These are phyloP conservation scores for Holothuria scabra DNA, from an alignment of 53 echinoderm and acorn worm species.

Conservation along the genomic window DNA sequence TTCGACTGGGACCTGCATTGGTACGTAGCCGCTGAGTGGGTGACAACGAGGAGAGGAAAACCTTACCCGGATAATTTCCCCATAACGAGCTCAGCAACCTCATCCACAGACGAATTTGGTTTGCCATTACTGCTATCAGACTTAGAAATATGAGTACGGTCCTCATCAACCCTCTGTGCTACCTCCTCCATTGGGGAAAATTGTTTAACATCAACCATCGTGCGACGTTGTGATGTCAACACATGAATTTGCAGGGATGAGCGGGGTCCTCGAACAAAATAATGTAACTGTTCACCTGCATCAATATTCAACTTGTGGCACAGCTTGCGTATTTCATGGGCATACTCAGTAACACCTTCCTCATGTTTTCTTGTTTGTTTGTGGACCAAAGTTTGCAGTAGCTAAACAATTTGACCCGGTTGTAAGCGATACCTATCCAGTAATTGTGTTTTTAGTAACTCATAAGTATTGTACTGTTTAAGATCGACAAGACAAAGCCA, in stretches of 20 bases:
- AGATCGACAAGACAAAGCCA: slow-evolving; percentile 16
- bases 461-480: slow-evolving; percentile 2
- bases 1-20: background rate
- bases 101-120: background rate
- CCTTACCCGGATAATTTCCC: slow-evolving; percentile 22
- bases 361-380: slow-evolving; percentile 14
- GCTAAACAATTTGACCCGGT: slow-evolving; percentile 36
- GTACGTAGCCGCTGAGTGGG: background rate
- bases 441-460: slow-evolving; percentile 17
- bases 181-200: slow-evolving; percentile 20
- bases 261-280: slow-evolving; percentile 14
- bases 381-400: background rate
- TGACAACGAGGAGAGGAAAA: background rate
- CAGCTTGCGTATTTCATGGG: slow-evolving; percentile 23
- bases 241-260: slow-evolving; percentile 29
- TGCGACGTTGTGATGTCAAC: slow-evolving; percentile 12
- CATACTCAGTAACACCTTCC: slow-evolving; percentile 22
- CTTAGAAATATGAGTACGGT: background rate
- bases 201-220: slow-evolving; percentile 3
- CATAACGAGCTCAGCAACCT: slow-evolving; percentile 20
- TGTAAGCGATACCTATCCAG: slow-evolving; percentile 22
- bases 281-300: slow-evolving; percentile 28
- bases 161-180: slow-evolving; percentile 4
- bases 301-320: slow-evolving; percentile 39
- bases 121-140: background rate